phyloP scores from a whole-genome alignment of 2,113 vertebrate species.

The Elephantulus edwardii region DNA sequence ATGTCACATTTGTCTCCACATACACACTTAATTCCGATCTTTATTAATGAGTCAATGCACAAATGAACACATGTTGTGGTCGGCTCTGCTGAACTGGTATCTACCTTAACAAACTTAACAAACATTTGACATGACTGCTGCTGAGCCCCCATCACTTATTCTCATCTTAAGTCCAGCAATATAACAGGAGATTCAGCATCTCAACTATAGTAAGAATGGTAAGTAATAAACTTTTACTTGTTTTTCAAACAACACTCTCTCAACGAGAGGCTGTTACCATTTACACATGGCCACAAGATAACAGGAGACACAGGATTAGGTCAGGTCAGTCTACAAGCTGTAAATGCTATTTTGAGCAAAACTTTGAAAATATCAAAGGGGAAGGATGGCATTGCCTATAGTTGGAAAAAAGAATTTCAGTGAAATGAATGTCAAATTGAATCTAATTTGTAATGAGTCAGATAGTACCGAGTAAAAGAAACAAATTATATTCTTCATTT shows the following conservation, averaged over 20 bases:
- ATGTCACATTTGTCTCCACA: not conserved
- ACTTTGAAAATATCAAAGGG: conserved; percentile 44
- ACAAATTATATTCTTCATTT: conserved; percentile 23
- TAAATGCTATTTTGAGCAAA: conserved; percentile 54
- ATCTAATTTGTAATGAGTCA: conserved; percentile 33
- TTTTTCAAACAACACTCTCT: conserved; percentile 45
- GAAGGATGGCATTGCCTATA: not conserved
- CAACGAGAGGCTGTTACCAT: conserved; percentile 6
- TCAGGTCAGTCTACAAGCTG: conserved; percentile 27
- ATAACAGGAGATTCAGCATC: not conserved
- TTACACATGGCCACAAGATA: not conserved
- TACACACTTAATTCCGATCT: not conserved
- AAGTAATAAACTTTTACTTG: not conserved
- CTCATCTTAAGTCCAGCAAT: not conserved
- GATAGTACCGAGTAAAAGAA: conserved; percentile 9
- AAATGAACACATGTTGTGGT: not conserved
- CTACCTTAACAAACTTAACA: not conserved
- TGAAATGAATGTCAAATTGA: conserved; percentile 47
- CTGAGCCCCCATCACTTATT: not conserved
- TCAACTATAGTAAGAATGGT: conserved; percentile 16
- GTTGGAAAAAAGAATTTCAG: conserved; percentile 25
- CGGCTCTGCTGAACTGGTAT: not conserved
- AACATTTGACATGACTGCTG: not conserved
- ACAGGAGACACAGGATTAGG: not conserved
- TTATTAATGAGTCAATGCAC: conserved; percentile 1